A percentile compares a stretch with the other conserved stretches of the same genome.
Conservation (phyloP, 1,140 invertebrate genomes). For the Anastrepha ludens region DNA sequence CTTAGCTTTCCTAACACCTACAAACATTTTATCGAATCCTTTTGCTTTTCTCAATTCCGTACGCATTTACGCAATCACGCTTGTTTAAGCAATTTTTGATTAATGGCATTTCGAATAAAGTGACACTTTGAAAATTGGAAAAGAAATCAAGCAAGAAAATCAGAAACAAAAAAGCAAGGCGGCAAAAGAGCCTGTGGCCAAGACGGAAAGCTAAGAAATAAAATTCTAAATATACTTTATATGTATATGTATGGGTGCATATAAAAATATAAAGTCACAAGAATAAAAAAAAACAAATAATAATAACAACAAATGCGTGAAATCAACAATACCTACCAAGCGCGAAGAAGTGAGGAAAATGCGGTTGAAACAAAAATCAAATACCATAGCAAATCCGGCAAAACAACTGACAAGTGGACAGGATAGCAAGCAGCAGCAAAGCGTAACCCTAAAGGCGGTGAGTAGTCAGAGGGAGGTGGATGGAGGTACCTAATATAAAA, state of each 20-base stretch:
- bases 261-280: not conserved
- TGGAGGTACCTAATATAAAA: not conserved
- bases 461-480: too few species aligned
- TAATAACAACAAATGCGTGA: not conserved
- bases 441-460: conserved; percentile 54
- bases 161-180: not conserved
- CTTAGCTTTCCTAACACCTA: not conserved
- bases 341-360: not conserved
- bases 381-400: not conserved
- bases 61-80: conserved; percentile 51
- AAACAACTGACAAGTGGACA: conserved; percentile 47
- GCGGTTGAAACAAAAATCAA: conserved; percentile 42
- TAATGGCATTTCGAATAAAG: conserved; percentile 48
- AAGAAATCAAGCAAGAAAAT: conserved; percentile 50
- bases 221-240: not conserved
- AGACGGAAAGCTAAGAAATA: not conserved
- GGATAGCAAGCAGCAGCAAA: conserved; percentile 63
- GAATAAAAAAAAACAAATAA: not conserved
- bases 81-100: conserved; percentile 54
- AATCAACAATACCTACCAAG: not conserved
- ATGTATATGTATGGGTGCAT: not conserved
- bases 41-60: not conserved
- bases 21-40: not conserved
- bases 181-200: not conserved
- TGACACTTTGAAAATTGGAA: conserved; percentile 53